These are phyloP conservation scores for Drosophila pseudotakahashii DNA, from an alignment of 2,888 invertebrate species.

Conservation along the genomic window DNA sequence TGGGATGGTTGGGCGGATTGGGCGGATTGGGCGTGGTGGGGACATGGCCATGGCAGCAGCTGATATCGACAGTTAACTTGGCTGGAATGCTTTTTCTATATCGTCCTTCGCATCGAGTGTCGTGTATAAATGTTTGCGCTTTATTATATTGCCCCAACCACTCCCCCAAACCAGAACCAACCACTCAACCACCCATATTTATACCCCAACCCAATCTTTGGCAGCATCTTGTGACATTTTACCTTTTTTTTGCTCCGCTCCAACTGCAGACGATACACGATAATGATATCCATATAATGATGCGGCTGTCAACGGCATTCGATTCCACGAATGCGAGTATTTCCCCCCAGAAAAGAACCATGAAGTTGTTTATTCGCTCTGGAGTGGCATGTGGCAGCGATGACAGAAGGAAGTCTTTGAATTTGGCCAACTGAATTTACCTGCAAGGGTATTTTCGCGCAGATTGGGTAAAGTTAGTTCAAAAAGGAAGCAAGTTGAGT, in stretches of 20 bases:
- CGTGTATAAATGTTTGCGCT: constrained; percentile 79
- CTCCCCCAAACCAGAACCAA: constrained; percentile 49
- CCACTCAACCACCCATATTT: constrained; percentile 13
- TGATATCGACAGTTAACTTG: constrained; percentile 77
- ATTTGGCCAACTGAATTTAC: constrained; percentile 32
- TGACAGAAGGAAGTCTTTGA: constrained; percentile 29
- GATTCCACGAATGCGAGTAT: constrained; percentile 51
- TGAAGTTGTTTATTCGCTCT: constrained; percentile 34
- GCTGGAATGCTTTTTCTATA: constrained; percentile 61
- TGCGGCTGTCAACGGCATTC: constrained; percentile 79
- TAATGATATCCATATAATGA: constrained; percentile 82
- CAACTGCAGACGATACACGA: constrained; percentile 72
- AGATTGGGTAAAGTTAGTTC: background rate
- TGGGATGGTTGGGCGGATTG: constrained; percentile 11
- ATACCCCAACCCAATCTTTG: constrained; percentile 16
- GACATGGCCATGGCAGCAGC: constrained; percentile 57
- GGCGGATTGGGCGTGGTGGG: constrained; percentile 2
- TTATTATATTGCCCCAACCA: constrained; percentile 76
- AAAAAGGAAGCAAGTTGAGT: constrained; percentile 14
- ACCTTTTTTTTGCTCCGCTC: constrained; percentile 50
- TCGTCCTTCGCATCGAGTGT: constrained; percentile 63
- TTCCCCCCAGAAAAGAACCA: constrained; percentile 35
- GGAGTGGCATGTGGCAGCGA: constrained; percentile 28
- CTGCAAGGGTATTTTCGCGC: constrained; percentile 21
- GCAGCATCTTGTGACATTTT: constrained; percentile 75